Base-by-base conservation (phyloP, 2,888 invertebrate species). In the Lepidonotus clava region DNA sequence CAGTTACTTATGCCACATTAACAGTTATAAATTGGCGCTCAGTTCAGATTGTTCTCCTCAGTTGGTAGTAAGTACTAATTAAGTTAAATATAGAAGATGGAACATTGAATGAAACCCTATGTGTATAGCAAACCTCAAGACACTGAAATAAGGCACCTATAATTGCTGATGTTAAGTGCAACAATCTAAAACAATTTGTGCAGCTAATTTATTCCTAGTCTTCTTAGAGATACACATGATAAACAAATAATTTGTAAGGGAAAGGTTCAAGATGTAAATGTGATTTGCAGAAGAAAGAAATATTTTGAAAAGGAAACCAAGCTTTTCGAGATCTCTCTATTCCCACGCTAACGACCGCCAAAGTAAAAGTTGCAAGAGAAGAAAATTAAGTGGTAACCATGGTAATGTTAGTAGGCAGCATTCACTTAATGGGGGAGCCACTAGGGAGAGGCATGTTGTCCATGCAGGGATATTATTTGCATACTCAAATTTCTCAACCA, bases 381-480 rank as follows among this genome's bases (percentile, higher is more conserved):
- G 21, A 6, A 34, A 66, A 66, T 5, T n/a, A n/a, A n/a, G n/a
- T 5, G 4, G 66, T 66, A 32, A 21, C 8, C 32, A 66, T 66
- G 66, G 34, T 34, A 32, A 71, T 38, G 38, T n/a, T 56, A 36
- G 71, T 80, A 32, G 46, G 46, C 46, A 8, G 80, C 80, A 80
- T 80, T 80, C 80, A 46, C 41, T 46, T 80, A 80, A 46, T 24
- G 40, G 46, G 18, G 4, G 24, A 46, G 41, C 11, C 24, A 46
- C 21, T 46, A 41, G 41, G 46, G 24, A 80, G 51, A 41, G 28
- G 28, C 46, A 80, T 51, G 24, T 46, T 28, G 41, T 11, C 80
- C 80, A 80, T 80, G 80, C 80, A 41, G 80, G 80, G 46, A 24
- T 24, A 8, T 71, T 66, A 36, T 21, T 36, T 71, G 71, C 71